Conservation (phyloP, 2,888 invertebrate genomes). For the Brassicogethes aeneus region DNA sequence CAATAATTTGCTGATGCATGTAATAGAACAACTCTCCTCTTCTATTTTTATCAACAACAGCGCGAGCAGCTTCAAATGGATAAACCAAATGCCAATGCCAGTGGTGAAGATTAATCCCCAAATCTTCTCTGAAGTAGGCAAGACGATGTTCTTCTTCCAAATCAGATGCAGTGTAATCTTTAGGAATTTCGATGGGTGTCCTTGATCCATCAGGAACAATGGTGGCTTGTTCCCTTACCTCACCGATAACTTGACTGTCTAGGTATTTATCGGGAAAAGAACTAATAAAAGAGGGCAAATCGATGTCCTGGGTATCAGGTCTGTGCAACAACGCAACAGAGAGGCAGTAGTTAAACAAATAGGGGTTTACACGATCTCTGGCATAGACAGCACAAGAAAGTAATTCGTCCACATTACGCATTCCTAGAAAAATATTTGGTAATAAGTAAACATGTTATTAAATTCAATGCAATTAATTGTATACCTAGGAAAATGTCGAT, state of each 20-base stretch:
- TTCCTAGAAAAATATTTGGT: conserved; percentile 7
- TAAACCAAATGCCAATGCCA: conserved; percentile 89
- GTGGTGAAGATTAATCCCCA: conserved; percentile 70
- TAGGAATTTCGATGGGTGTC: conserved; percentile 60
- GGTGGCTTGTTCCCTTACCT: conserved; percentile 58
- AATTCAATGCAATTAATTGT: background rate
- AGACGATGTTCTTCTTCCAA: conserved; percentile 69
- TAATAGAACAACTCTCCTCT: conserved; percentile 71
- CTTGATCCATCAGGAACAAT: conserved; percentile 52
- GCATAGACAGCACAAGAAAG: conserved; percentile 58
- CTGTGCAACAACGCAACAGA: conserved; percentile 68
- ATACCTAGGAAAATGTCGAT: conserved; percentile 60
- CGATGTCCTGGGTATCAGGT: conserved; percentile 56
- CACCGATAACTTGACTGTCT: conserved; percentile 59
- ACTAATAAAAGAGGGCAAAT: conserved; percentile 64
- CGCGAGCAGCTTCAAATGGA: conserved; percentile 54
- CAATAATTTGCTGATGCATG: conserved; percentile 62
- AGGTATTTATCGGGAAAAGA: conserved; percentile 75
- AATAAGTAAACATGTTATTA: background rate
- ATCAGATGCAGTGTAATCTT: conserved; percentile 66
- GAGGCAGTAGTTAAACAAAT: conserved; percentile 68
- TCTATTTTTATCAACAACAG: conserved; percentile 62
- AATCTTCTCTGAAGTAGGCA: conserved; percentile 78
- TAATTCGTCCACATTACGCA: conserved; percentile 57
- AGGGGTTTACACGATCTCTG: conserved; percentile 66